Evolutionary conservation across 2,113 vertebrate genomes (phyloP).

Genomic region (Centropus unirufus): DNA sequence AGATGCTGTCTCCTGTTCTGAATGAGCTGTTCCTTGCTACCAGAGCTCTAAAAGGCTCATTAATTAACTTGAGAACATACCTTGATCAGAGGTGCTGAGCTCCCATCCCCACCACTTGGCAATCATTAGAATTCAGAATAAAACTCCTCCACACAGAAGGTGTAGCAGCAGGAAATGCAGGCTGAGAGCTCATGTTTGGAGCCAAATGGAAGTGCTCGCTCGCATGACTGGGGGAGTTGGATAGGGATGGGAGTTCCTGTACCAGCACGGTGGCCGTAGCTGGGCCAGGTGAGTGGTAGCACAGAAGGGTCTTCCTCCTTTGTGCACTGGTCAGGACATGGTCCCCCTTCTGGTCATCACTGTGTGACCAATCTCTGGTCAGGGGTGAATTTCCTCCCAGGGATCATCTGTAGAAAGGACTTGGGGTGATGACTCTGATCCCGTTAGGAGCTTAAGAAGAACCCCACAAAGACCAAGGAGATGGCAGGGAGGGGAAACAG

Average conservation of each 20-base stretch:
- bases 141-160: fast-evolving
- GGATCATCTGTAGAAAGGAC: neutral
- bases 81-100: neutral
- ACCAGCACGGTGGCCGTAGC: neutral
- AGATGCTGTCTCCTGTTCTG: slow-evolving; percentile 4
- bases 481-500: neutral
- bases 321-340: neutral
- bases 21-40: slow-evolving; percentile 17
- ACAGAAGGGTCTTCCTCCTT: neutral
- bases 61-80: slow-evolving; percentile 6
- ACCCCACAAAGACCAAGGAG: neutral
- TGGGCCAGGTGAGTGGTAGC: neutral
- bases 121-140: neutral
- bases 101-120: neutral
- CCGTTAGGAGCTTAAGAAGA: neutral
- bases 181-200: neutral
- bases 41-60: neutral
- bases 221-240: fast-evolving
- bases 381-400: neutral
- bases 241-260: neutral
- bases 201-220: neutral
- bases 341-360: neutral
- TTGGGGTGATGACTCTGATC: neutral
- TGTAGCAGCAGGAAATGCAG: neutral
- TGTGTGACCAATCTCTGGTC: neutral